Base-by-base conservation (phyloP, 2,888 invertebrate species). In the Epicampocera succincta region DNA sequence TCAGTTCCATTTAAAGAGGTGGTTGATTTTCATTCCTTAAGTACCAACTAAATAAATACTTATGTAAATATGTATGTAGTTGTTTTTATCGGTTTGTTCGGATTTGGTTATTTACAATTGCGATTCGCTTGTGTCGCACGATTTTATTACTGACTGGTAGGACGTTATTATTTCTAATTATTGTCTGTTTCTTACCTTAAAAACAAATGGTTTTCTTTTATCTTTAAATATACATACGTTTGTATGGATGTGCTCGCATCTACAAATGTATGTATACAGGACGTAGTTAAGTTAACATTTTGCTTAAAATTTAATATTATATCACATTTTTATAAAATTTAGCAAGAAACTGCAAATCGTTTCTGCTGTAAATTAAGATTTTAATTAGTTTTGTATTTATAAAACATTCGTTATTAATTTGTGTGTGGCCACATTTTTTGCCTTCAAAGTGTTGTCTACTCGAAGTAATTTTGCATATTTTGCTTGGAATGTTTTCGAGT, bases 401-500 rank as follows among this genome's bases (percentile, higher is more conserved):
- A 58, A 48, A 33, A 42, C 40, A 44, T 71, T 52, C 42, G 42
- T 19, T 60, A 12, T 50, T 13, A 56, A 25, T 58, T 25, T 66
- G 15, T 15, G 54, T 60, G 25, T 44, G 42, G 42, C 11, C 42
- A 72, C 33, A 42, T 60, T 75, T 66, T 46, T 60, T 54, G 61
- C 33, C 46, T 63, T 29, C 60, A 52, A 13, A 52, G 19, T 54
- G 46, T 76, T 61, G 46, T 69, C 54, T 76, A 69, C 61, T 60
- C 61, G 50, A 60, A 68, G 42, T 54, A 69, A 61, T 66, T 71
- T 66, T 54, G 38, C 21, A 60, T 63, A 73, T 68, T 38, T 65
- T 60, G 60, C 74, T 74, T 82, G 78, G 82, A 82, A 82, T 82
- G 82, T 82, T 74, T 82, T 78, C 81, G 60, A 60, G 54, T 78